Evolutionary conservation across 2,113 vertebrate genomes (phyloP).

Genomic region (cattle (Bos taurus)): DNA sequence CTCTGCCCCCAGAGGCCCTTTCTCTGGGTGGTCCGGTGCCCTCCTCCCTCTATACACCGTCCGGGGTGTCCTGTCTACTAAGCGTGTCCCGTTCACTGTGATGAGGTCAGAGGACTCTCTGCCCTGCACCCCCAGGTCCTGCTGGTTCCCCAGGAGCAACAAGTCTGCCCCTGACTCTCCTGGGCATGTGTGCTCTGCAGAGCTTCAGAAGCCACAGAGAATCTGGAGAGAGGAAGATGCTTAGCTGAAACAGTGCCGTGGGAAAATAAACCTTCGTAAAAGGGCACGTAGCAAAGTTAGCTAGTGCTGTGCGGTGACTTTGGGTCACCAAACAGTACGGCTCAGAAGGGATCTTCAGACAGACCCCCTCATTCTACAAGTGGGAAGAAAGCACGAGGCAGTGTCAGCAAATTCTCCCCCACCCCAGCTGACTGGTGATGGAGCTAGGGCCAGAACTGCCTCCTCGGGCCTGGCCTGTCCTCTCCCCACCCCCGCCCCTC

Average conservation of each 20-base stretch:
- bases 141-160: neutral
- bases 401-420: neutral
- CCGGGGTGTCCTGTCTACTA: neutral
- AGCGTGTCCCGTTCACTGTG: neutral
- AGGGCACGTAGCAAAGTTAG: neutral
- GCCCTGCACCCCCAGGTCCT: neutral
- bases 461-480: neutral
- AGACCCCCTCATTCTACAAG: neutral
- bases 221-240: neutral
- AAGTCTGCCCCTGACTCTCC: neutral
- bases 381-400: neutral
- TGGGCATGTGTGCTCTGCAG: fast-evolving
- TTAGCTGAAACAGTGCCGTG: neutral
- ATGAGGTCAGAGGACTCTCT: neutral
- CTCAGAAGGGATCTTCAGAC: neutral
- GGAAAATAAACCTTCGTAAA: neutral
- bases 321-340: fast-evolving
- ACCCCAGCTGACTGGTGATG: too few relatives aligned
- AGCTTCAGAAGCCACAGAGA: neutral
- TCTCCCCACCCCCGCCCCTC: fast-evolving
- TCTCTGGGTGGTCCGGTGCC: neutral
- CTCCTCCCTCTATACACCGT: neutral
- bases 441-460: neutral
- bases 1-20: neutral
- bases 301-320: neutral